A percentile compares a stretch with the other conserved stretches of the same genome.
Evolutionary conservation across 2,888 invertebrate species (phyloP).

Genomic region (Latheticus oryzae): DNA sequence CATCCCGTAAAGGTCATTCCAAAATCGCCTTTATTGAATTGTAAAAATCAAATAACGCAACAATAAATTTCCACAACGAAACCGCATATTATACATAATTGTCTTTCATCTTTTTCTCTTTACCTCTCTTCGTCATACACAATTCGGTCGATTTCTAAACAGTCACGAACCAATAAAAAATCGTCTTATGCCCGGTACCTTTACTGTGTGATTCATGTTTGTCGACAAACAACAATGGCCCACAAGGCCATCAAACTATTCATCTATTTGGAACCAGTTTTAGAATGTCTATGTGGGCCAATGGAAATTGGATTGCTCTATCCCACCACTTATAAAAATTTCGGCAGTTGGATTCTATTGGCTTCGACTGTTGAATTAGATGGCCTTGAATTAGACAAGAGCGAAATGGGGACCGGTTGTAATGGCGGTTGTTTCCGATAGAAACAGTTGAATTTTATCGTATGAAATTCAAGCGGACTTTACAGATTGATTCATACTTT

Average conservation of each 20-base stretch:
- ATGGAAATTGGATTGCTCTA: slow-evolving; percentile 44
- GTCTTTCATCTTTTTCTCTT: slow-evolving; percentile 3
- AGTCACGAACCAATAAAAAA: slow-evolving; percentile 29
- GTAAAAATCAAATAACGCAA: slow-evolving; percentile 30
- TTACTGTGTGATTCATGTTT: slow-evolving; percentile 31
- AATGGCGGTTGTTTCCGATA: slow-evolving; percentile 18
- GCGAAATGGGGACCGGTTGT: slow-evolving; percentile 37
- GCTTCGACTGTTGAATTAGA: slow-evolving; percentile 43
- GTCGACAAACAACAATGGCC: slow-evolving; percentile 44
- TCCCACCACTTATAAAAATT: slow-evolving; percentile 51
- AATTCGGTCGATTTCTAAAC: slow-evolving; percentile 33
- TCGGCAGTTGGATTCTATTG: slow-evolving; percentile 36
- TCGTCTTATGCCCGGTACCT: slow-evolving; percentile 34
- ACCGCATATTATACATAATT: slow-evolving; percentile 22
- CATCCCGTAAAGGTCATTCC: slow-evolving; percentile 24
- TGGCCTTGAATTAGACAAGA: slow-evolving; percentile 56
- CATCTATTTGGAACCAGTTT: slow-evolving; percentile 54
- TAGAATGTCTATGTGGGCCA: slow-evolving; percentile 47
- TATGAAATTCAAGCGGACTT: not conserved
- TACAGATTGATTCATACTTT: slow-evolving; percentile 16
- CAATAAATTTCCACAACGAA: slow-evolving; percentile 29
- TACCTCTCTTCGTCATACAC: not conserved
- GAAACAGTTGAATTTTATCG: slow-evolving; percentile 18
- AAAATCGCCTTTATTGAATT: slow-evolving; percentile 16
- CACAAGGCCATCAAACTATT: slow-evolving; percentile 50